phyloP scores from a whole-genome alignment of 2,797 vertebrate genomes.

The Atherinosoma microstoma region DNA sequence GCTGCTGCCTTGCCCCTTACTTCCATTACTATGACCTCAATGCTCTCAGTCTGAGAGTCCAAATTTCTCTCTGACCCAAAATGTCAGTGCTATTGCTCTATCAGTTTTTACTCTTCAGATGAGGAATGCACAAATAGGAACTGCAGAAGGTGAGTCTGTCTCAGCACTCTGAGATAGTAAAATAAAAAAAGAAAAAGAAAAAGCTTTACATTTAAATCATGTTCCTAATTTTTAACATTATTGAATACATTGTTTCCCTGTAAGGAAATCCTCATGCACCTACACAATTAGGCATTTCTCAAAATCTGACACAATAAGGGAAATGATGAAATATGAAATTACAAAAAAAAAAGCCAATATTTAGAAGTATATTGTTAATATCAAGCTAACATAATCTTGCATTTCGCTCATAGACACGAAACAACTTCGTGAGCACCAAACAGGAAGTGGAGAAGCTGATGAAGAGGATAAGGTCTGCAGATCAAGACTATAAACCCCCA shows the following conservation, averaged over 20 bases:
- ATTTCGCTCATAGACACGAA: constrained; percentile 87
- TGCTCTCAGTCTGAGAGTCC: constrained; percentile 49
- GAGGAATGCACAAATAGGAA: constrained; percentile 48
- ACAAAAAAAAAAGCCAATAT: neutral
- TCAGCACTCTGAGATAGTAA: constrained; percentile 33
- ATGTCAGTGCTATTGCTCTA: constrained; percentile 53
- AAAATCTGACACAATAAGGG: neutral
- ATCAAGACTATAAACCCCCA: constrained; percentile 93
- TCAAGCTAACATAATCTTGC: constrained; percentile 5
- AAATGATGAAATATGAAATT: constrained; percentile 7
- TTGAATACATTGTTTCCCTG: neutral
- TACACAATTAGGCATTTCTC: constrained; percentile 29
- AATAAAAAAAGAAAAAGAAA: constrained; percentile 42
- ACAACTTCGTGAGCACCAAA: constrained; percentile 98
- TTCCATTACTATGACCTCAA: constrained; percentile 57
- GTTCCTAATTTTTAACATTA: constrained; percentile 8
- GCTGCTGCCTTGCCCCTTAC: constrained; percentile 30
- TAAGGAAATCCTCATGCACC: neutral
- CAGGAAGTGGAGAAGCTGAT: constrained; percentile 98
- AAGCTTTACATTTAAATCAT: neutral
- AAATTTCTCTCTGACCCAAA: constrained; percentile 61
- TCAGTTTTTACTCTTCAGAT: constrained; percentile 50
- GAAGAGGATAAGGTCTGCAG: constrained; percentile 95
- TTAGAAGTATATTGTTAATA: neutral
- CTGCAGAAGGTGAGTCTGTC: constrained; percentile 40